phyloP scores from a whole-genome alignment of 1,140 invertebrate genomes.

The Idris sp. region DNA sequence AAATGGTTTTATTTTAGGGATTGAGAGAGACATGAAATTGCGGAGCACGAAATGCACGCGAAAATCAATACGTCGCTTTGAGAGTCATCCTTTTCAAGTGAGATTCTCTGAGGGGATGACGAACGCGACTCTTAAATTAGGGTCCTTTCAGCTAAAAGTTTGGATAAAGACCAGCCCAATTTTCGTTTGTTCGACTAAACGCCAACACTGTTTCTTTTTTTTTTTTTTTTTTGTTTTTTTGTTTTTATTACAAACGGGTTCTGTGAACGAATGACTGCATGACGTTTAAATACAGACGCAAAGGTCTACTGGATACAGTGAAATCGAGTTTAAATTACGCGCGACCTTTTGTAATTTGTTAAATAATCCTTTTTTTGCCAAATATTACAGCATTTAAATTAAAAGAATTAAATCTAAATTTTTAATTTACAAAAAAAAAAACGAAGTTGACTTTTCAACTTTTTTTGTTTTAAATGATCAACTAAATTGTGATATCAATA shows the following conservation, averaged over 20 bases:
- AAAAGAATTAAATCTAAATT: no score
- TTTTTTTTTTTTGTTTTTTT: no score
- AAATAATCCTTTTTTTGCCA: no score
- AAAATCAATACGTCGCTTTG: slow-evolving; percentile 31
- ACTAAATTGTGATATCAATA: no score
- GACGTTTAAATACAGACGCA: slow-evolving; percentile 3
- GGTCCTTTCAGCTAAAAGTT: slow-evolving; percentile 24
- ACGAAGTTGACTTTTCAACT: no score
- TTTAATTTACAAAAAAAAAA: no score
- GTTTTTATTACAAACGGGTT: neutral
- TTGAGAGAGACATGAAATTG: slow-evolving; percentile 8
- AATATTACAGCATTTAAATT: no score
- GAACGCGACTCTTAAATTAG: slow-evolving; percentile 22
- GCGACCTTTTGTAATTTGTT: neutral
- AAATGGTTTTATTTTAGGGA: slow-evolving; percentile 11
- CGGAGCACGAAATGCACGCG: slow-evolving; percentile 11
- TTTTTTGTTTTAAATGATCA: no score
- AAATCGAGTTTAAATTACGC: neutral
- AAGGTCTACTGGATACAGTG: neutral
- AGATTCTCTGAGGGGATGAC: slow-evolving; percentile 14
- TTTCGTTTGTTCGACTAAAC: slow-evolving; percentile 12
- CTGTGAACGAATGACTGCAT: slow-evolving; percentile 5
- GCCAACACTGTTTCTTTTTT: slow-evolving; percentile 6
- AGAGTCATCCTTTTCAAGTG: slow-evolving; percentile 12
- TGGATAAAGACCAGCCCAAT: slow-evolving; percentile 18